These are phyloP conservation scores for Okamejei kenojei DNA, from an alignment of 2,797 vertebrate species.

Conservation along the genomic window DNA sequence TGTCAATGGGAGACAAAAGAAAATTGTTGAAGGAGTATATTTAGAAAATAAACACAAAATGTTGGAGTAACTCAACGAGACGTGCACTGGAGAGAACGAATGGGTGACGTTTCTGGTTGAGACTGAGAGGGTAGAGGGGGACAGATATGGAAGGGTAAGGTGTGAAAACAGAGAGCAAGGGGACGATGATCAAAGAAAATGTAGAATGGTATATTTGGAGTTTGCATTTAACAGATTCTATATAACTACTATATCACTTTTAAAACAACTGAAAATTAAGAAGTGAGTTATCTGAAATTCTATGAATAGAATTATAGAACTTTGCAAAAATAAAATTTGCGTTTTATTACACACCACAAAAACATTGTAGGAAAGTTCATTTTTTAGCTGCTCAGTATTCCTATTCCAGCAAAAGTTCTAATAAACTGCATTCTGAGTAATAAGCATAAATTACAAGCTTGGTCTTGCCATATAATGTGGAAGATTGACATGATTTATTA, in stretches of 20 bases:
- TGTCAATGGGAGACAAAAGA: background rate
- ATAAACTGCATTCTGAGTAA: background rate
- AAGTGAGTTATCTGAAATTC: background rate
- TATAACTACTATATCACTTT: background rate
- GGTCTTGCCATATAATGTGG: background rate
- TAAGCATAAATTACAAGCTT: background rate
- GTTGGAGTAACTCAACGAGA: too few species aligned
- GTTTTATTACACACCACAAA: background rate
- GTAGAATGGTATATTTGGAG: background rate
- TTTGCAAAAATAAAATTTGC: background rate
- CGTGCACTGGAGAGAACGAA: too few species aligned
- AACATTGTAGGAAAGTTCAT: background rate
- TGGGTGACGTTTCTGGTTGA: too few species aligned
- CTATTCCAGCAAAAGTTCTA: background rate
- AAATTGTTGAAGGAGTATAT: background rate
- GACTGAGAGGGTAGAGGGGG: too few species aligned
- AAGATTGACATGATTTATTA: background rate
- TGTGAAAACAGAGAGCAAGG: too few species aligned
- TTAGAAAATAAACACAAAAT: too few species aligned
- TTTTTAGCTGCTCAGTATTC: background rate
- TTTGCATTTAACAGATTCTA: background rate
- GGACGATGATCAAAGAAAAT: too few species aligned
- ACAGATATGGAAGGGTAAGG: too few species aligned
- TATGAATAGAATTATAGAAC: background rate
- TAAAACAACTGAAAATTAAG: background rate